Percentiles rank a stretch among this genome's conserved stretches.
Conservation (phyloP, 2,888 invertebrate species). For the Galerucella pusilla region DNA sequence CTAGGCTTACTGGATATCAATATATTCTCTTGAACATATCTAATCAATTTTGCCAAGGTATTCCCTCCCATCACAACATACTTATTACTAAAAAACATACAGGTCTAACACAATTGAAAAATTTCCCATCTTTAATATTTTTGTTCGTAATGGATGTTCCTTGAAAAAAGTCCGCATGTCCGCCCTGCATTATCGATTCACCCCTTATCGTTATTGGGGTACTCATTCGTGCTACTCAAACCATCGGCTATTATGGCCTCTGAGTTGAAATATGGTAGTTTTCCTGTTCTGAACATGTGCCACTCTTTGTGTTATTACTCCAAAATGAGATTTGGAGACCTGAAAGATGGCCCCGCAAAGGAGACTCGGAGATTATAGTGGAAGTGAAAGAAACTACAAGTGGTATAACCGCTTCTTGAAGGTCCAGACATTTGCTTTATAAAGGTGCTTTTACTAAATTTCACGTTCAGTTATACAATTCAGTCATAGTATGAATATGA, state of each 20-base stretch:
- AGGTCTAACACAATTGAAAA: too few species aligned
- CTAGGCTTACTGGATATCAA: too few species aligned
- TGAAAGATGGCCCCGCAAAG: constrained; percentile 52
- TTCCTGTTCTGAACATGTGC: constrained; percentile 54
- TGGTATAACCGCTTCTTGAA: neutral
- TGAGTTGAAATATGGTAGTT: constrained; percentile 53
- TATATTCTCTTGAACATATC: too few species aligned
- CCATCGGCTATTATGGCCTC: constrained; percentile 52
- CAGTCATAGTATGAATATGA: too few species aligned
- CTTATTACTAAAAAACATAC: too few species aligned
- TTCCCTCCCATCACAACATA: too few species aligned
- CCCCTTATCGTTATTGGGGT: constrained; percentile 51
- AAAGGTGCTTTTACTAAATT: neutral
- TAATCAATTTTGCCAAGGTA: neutral
- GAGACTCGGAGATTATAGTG: constrained; percentile 38
- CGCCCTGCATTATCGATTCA: constrained; percentile 46
- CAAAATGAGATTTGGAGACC: constrained; percentile 55
- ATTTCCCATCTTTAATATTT: neutral
- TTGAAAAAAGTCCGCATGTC: neutral
- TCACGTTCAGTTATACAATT: too few species aligned
- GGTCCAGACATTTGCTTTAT: neutral
- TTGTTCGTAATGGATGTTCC: neutral
- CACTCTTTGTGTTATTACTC: constrained; percentile 54
- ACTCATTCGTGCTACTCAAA: constrained; percentile 52
- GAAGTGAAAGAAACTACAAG: constrained; percentile 13